These are phyloP conservation scores for Boleophthalmus pectinirostris DNA, from an alignment of 2,113 vertebrate species.

Conservation along the genomic window DNA sequence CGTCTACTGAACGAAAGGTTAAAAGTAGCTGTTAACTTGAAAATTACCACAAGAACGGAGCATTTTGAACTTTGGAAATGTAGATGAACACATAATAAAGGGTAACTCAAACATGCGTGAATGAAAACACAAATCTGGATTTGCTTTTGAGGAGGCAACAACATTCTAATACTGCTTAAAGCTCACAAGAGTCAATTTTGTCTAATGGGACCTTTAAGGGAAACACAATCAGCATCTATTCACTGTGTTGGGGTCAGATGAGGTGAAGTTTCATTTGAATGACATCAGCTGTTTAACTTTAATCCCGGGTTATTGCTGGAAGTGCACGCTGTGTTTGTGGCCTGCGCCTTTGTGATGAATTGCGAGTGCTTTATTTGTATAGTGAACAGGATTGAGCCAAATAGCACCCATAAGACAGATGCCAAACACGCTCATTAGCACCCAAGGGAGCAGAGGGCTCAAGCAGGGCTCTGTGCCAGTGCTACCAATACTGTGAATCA, in stretches of 20 bases:
- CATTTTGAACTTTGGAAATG: too few species aligned
- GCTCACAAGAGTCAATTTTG: too few species aligned
- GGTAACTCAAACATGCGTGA: too few species aligned
- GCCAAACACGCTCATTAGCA: constrained; percentile 30
- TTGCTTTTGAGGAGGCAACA: too few species aligned
- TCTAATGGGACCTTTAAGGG: too few species aligned
- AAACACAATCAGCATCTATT: not conserved
- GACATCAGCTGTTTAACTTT: constrained; percentile 9
- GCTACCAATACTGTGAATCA: constrained; percentile 1
- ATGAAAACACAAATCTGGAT: too few species aligned
- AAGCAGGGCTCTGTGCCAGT: constrained; percentile 4
- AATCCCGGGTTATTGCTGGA: not conserved
- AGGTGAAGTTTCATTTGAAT: not conserved
- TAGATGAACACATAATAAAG: too few species aligned
- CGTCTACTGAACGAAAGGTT: too few species aligned
- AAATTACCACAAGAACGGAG: too few species aligned
- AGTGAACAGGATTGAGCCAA: constrained; percentile 19
- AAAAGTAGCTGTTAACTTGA: too few species aligned
- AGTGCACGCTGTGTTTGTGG: not conserved
- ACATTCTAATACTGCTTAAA: too few species aligned
- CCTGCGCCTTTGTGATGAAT: not conserved
- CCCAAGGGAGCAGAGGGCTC: constrained; percentile 21
- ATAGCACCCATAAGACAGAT: constrained; percentile 17
- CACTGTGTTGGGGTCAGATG: not conserved
- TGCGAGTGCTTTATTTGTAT: not conserved